Evolutionary conservation across 2,888 invertebrate species (phyloP), one percentile per base, ranked within the genome.

Genomic region (Julus scandinavius): DNA sequence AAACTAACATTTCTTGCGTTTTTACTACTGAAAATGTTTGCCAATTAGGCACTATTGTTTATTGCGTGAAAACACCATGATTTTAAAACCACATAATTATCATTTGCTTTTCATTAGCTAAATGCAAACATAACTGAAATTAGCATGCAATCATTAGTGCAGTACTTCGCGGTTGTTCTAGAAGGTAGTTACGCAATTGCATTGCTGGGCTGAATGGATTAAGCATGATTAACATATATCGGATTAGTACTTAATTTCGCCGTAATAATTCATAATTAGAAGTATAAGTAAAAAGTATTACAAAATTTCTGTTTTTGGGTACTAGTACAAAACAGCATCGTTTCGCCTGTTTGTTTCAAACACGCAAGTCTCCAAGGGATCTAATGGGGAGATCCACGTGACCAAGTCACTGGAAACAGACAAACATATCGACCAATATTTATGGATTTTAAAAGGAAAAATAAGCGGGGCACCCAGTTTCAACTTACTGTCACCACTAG

Each of bases 331-430:
- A 63, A 63, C 63, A 15, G 54, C 17, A 54, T 54, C 54, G 63
- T 20, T 54, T 63, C n/a, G 20, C 29, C 29, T n/a, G n/a, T 72
- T 29, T 72, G 29, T 72, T 72, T 29, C 29, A 29, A 72, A 72
- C 72, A 72, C 72, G 72, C 72, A 29, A 72, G n/a, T 72, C 72
- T n/a, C 72, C 72, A 72, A 72, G 72, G 72, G 29, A 72, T 72
- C 72, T 29, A 6, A 11, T 29, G 72, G 29, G 29, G 72, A 9
- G 72, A 72, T 9, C 72, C 72, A 72, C 72, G 72, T 72, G 72
- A 72, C 29, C 72, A 13, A 72, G 72, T n/a, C 29, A 72, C 72
- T 72, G 72, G 72, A 72, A 72, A 72, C 72, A 72, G 72, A 72
- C 72, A 72, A 72, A 72, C 72, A 72, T 72, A 72, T 72, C 72